These are phyloP conservation scores for Macropis europaea DNA, from an alignment of 2,888 invertebrate genomes.

Conservation along the genomic window DNA sequence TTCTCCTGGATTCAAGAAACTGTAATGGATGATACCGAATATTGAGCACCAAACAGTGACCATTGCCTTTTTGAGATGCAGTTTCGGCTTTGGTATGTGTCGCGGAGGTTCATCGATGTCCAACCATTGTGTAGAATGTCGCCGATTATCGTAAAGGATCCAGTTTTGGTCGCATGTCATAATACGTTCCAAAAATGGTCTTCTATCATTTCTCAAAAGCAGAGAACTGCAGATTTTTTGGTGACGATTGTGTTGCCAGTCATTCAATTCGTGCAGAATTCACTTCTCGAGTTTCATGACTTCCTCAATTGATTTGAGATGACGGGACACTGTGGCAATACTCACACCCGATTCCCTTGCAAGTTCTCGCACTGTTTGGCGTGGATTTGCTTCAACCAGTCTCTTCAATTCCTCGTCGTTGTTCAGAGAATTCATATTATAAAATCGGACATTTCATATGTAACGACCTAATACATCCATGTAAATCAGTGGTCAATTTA, in stretches of 20 bases:
- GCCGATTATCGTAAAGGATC: slow-evolving; percentile 20
- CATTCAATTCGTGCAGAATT: too few species aligned
- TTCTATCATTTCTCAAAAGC: too few species aligned
- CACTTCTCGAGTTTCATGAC: too few species aligned
- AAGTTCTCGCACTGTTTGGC: neutral
- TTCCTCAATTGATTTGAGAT: too few species aligned
- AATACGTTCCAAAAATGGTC: neutral
- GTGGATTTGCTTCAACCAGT: neutral
- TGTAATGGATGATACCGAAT: neutral
- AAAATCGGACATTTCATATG: too few species aligned
- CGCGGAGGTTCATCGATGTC: neutral
- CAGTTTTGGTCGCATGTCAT: slow-evolving; percentile 22
- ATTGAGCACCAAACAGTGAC: neutral
- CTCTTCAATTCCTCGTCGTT: too few species aligned
- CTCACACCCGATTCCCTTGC: neutral
- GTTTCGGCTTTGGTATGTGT: slow-evolving; percentile 7
- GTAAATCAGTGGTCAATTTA: too few species aligned
- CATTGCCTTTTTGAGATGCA: slow-evolving; percentile 9
- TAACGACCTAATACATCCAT: too few species aligned
- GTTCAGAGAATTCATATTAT: too few species aligned
- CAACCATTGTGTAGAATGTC: slow-evolving; percentile 7
- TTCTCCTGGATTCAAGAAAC: neutral
- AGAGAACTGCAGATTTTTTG: too few species aligned
- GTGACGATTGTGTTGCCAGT: too few species aligned
- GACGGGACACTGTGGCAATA: too few species aligned